Base-by-base conservation (phyloP, 2,797 vertebrate species). In the Mastacembelus armatus region DNA sequence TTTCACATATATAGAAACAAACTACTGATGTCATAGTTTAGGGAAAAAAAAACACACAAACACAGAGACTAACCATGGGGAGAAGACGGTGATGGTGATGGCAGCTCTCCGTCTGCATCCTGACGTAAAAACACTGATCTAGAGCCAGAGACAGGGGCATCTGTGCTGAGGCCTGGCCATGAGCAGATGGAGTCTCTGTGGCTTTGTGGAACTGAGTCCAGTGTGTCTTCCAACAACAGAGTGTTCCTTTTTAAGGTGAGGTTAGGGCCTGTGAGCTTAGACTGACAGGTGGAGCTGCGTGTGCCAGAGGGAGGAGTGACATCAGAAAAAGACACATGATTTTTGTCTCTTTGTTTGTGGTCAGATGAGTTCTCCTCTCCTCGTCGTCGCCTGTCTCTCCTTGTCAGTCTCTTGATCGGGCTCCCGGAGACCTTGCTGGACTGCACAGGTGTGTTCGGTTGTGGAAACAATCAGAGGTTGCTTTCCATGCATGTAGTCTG, bases 341-440 rank as follows among this genome's bases (percentile, higher is more conserved):
- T 50, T 62, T 71, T 77, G 56, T 75, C 81, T 29, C 44, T 74
- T 35, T 58, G 71, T 42, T 18, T 42, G 38, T 12, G 40, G 21
- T 65, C 71, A 1, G 74, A 10, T 5, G 30, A 18, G 8, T n/a
- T 66, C 11, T 50, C 80, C 66, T 60, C 68, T 42, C 83, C 70
- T 24, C 74, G 83, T 19, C 70, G 76, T 49, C 74, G 74, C 58
- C 64, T 86, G 67, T 86, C 81, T 70, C 64, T 92, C 75, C 80
- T 77, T 2, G 74, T 82, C 39, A 87, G 62, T 3, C 74, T 68
- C 45, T 81, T 83, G 0, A 85, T 75, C 2, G 78, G 83, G 69
- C 66, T 86, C 60, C 65, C 78, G 61, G 88, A 83, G 26, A 87
- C 64, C 50, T 86, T 92, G 69, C 82, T 87, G 59, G 88, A 90